Base-by-base conservation (phyloP, 2,888 invertebrate species). In the Bibio marci region DNA sequence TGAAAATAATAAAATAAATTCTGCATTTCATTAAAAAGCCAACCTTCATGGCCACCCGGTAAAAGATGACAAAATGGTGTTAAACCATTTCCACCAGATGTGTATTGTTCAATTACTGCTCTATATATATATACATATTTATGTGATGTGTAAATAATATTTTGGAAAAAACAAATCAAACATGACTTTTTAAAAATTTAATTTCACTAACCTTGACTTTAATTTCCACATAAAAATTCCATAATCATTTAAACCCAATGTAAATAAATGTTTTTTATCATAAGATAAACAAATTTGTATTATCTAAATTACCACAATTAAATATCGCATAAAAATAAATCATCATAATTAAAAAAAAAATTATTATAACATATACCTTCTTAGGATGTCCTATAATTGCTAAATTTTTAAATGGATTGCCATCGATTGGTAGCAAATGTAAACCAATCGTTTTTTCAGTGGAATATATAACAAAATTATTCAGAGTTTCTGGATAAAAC, bases 1-100 rank as follows among this genome's bases (percentile, higher is more conserved):
- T 82, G 80, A 47, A 79, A 73, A 54, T 80, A 81, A 56, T 77
- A 80, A 59, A 82, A 82, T 43, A 79, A 62, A 52, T 81, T 78
- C 47, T 77, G 67, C 52, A 83, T 70, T 58, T 82, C 79, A 41
- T 63, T 59, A 53, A 79, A 77, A 38, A 80, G 62, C 68, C 74
- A 76, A 3, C 82, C 81, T 1, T 72, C 69, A 8, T 70, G 61
- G 0, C 80, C 80, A 37, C 76, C 76, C 41, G 80, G 76, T 36
- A 83, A 62, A 17, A 80, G 59, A 45, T 73, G 71, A 53, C 77
- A 80, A 59, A 72, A 83, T 0, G 82, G 81, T 35, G 70, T 65
- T 12, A 79, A 55, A 25, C 70, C 70, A 4, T 44, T 49, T 2
- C 76, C 76, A 22, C 75, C 75, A 12, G 59, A 50, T 35, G 59